These are phyloP conservation scores for Sinosuthora webbiana DNA, from an alignment of 2,113 vertebrate species.

Conservation along the genomic window DNA sequence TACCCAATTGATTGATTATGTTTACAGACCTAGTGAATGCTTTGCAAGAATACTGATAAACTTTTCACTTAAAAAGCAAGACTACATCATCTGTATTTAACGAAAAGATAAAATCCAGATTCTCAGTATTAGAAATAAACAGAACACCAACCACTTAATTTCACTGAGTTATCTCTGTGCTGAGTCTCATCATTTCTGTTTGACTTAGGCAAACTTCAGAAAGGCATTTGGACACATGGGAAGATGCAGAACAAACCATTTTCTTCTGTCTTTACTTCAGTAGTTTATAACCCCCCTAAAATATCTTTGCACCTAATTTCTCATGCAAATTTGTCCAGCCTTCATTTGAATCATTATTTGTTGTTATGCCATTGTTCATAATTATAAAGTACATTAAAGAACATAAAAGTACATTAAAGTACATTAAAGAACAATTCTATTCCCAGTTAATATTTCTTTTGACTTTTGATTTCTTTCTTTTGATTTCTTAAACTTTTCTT, in stretches of 20 bases:
- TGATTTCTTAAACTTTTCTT: not conserved
- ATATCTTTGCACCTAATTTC: not conserved
- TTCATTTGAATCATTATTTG: not conserved
- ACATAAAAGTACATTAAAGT: not conserved
- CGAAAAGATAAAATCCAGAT: not conserved
- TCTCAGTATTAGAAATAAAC: not conserved
- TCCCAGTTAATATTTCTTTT: not conserved
- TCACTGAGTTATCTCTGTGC: not conserved
- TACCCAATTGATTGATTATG: not conserved
- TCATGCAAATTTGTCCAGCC: not conserved
- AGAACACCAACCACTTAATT: not conserved
- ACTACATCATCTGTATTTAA: not conserved
- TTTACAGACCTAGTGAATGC: not conserved
- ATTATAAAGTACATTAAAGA: not conserved
- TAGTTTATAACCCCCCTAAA: not conserved
- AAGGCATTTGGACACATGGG: not conserved
- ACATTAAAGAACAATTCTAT: not conserved
- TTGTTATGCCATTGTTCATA: not conserved
- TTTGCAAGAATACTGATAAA: not conserved
- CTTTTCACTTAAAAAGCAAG: not conserved
- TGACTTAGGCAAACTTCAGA: not conserved
- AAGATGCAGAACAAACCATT: not conserved
- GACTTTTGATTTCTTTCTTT: too few relatives aligned
- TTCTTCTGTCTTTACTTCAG: not conserved
- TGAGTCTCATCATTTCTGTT: not conserved